Percentiles rank a stretch among this genome's conserved stretches.
Conservation (phyloP, 2,797 vertebrate genomes). For the Simalia tracyae region DNA sequence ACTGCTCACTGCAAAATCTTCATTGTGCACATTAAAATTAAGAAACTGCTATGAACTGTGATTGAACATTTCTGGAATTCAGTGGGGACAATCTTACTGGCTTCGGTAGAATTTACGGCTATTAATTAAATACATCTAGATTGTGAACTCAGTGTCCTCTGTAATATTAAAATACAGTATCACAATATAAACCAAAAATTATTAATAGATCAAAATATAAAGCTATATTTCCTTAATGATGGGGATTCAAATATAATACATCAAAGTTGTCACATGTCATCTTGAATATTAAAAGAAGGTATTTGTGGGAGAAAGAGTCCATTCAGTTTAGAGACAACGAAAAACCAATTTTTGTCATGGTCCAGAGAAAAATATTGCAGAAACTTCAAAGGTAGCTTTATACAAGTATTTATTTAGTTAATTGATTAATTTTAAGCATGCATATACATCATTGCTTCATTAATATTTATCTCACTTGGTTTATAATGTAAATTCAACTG, state of each 20-base stretch:
- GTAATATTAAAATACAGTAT: background rate
- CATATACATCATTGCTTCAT: background rate
- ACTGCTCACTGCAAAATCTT: background rate
- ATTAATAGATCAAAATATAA: slow-evolving; percentile 21
- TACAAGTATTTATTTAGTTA: background rate
- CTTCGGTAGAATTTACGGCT: background rate
- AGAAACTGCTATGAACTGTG: background rate
- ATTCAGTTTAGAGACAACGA: background rate
- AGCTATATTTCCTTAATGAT: slow-evolving; percentile 28
- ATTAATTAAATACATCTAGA: background rate
- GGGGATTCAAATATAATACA: slow-evolving; percentile 37
- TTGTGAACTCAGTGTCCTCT: background rate
- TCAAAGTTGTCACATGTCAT: background rate
- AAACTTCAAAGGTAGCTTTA: background rate
- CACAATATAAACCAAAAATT: background rate
- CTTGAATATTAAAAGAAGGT: slow-evolving; percentile 36
- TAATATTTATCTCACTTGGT: background rate
- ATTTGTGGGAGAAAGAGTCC: background rate
- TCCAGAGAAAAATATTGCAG: background rate
- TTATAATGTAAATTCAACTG: background rate
- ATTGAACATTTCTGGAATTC: background rate
- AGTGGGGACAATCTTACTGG: background rate
- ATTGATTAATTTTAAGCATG: background rate
- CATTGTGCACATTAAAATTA: background rate
- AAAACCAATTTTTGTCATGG: background rate